These are phyloP conservation scores for Dendrophyllia cribrosa DNA, from an alignment of 64 coral and sea anemone genomes.

Conservation along the genomic window DNA sequence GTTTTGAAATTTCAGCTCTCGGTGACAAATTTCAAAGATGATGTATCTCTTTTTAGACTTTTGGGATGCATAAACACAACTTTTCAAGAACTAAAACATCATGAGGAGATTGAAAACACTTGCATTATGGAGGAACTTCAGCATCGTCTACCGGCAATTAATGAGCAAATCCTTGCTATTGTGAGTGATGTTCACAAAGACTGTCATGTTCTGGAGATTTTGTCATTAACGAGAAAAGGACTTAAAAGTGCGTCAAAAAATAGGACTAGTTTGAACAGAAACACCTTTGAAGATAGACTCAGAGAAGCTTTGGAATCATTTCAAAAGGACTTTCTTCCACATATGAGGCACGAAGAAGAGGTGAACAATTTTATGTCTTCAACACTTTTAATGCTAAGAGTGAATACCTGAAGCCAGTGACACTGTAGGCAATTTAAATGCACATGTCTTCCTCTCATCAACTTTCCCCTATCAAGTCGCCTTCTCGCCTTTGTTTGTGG, in stretches of 20 bases:
- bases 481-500: too few relatives aligned
- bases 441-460: too few relatives aligned
- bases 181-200: constrained; percentile 90
- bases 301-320: constrained; percentile 88
- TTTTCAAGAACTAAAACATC: constrained; percentile 96
- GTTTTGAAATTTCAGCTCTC: constrained; percentile 67
- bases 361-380: constrained; percentile 6
- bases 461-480: too few relatives aligned
- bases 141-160: constrained; percentile 67
- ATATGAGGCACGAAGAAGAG: constrained; percentile 99
- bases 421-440: too few relatives aligned
- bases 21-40: constrained; percentile 81
- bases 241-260: constrained; percentile 79
- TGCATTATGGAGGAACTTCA: constrained; percentile 91
- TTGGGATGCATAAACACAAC: constrained; percentile 81
- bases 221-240: constrained; percentile 83
- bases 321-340: constrained; percentile 93
- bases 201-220: constrained; percentile 89
- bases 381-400: neutral
- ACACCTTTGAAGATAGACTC: constrained; percentile 81
- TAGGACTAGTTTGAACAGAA: constrained; percentile 75
- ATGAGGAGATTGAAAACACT: constrained; percentile 97
- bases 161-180: constrained; percentile 72
- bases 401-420: too few relatives aligned
- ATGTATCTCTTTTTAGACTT: constrained; percentile 70